These are phyloP conservation scores for Leucoraja erinaceus DNA, from an alignment of 2,113 vertebrate genomes.

Conservation along the genomic window DNA sequence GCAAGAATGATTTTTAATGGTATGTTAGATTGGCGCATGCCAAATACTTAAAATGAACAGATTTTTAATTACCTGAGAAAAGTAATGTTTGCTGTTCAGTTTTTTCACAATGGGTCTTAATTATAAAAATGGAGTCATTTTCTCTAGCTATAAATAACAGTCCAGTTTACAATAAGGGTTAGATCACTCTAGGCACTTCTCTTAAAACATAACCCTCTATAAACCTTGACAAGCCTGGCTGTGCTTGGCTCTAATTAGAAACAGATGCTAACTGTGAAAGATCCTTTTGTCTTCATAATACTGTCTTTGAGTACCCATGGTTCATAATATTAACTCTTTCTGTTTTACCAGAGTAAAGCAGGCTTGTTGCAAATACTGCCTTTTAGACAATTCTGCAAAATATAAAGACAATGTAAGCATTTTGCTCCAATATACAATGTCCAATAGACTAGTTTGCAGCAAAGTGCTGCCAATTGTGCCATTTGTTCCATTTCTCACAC, in stretches of 20 bases:
- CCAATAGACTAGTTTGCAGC: neutral
- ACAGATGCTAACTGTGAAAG: slow-evolving; percentile 31
- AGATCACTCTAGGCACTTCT: slow-evolving; percentile 6
- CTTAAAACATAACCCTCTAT: slow-evolving; percentile 3
- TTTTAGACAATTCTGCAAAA: neutral
- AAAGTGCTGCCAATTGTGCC: no score
- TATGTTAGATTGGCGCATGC: neutral
- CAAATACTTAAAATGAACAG: neutral
- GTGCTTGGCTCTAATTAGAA: slow-evolving; percentile 25
- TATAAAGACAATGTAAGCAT: neutral
- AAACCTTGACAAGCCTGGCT: slow-evolving; percentile 26
- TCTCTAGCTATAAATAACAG: neutral
- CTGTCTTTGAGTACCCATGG: slow-evolving; percentile 9
- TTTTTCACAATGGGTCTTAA: neutral
- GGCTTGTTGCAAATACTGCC: neutral
- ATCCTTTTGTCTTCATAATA: slow-evolving; percentile 26
- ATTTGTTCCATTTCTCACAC: no score
- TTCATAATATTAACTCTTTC: neutral
- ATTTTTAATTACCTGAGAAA: slow-evolving; percentile 1
- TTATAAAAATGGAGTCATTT: neutral
- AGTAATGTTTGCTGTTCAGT: neutral
- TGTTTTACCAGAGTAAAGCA: neutral
- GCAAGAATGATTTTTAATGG: neutral
- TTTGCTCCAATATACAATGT: neutral
- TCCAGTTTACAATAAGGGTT: neutral